phyloP scores from a whole-genome alignment of 2,113 vertebrate species.

The Pygoscelis adeliae region DNA sequence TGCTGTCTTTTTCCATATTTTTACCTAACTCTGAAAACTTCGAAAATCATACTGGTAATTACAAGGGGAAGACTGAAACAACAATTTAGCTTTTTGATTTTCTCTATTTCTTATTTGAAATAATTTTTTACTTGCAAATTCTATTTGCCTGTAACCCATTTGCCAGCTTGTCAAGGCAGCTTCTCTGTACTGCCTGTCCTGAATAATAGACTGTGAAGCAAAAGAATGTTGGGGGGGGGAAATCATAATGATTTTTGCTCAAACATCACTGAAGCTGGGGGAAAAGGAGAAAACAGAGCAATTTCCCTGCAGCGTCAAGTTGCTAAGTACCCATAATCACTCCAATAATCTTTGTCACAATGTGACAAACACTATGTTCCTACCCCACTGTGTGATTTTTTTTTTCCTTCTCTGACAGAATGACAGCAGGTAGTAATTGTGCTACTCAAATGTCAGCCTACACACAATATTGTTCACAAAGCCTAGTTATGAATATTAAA shows the following conservation, averaged over 20 bases:
- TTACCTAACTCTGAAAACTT: background rate
- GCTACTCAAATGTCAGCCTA: constrained; percentile 47
- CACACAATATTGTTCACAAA: constrained; percentile 28
- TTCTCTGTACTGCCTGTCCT: background rate
- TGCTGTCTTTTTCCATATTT: background rate
- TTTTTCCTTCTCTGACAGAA: background rate
- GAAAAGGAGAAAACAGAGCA: background rate
- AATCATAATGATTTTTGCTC: background rate
- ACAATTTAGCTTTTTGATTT: background rate
- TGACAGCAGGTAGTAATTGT: constrained; percentile 59
- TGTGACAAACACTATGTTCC: constrained; percentile 21
- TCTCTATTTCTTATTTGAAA: background rate
- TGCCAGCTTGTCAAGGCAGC: background rate
- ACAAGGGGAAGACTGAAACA: background rate
- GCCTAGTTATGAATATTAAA: constrained; percentile 18
- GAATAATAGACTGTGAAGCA: background rate
- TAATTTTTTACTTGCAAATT: background rate
- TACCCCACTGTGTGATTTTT: background rate
- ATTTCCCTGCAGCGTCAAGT: constrained; percentile 11
- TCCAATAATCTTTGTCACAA: constrained; percentile 6
- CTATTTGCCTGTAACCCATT: background rate
- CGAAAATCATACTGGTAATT: background rate
- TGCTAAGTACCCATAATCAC: constrained; percentile 20
- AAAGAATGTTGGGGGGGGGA: background rate
- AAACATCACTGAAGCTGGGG: background rate